A percentile compares a stretch with the other conserved stretches of the same genome.
These are phyloP conservation scores for Macroramphosus scolopax DNA, from an alignment of 2,797 vertebrate genomes.

Conservation along the genomic window DNA sequence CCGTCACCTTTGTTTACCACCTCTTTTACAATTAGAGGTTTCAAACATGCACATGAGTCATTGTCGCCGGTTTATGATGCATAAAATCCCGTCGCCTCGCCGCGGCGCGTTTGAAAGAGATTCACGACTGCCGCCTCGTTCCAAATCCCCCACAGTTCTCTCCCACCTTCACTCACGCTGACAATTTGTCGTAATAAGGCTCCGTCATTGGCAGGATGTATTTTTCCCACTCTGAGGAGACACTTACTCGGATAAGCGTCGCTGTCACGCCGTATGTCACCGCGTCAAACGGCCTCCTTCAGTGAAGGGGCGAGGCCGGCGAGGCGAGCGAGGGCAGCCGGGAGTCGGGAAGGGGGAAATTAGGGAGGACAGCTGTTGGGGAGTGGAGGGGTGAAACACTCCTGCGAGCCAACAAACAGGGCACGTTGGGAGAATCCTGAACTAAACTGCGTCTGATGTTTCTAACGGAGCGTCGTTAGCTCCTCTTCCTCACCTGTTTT, in stretches of 20 bases:
- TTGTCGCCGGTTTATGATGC: too few species aligned
- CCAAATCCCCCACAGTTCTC: constrained; percentile 3
- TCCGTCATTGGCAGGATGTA: constrained; percentile 36
- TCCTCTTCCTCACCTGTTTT: too few species aligned
- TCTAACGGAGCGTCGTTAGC: too few species aligned
- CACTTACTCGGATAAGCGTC: constrained; percentile 28
- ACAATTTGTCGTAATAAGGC: constrained; percentile 24
- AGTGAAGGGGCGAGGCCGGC: too few species aligned
- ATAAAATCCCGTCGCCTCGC: background rate
- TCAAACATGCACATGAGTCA: too few species aligned
- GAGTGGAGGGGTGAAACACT: constrained; percentile 4
- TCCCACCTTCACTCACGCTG: constrained; percentile 19
- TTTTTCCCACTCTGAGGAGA: constrained; percentile 22
- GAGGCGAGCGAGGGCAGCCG: background rate
- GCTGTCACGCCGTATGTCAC: constrained; percentile 19
- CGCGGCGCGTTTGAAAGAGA: constrained; percentile 3
- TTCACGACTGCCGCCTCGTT: constrained; percentile 23
- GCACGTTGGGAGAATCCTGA: too few species aligned
- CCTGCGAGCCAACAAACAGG: too few species aligned
- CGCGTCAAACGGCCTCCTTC: constrained; percentile 19
- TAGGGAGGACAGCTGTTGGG: too few species aligned
- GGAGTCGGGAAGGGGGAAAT: too few species aligned
- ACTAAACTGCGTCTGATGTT: too few species aligned
- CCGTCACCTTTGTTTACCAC: too few species aligned
- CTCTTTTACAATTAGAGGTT: too few species aligned